Conservation (phyloP, 1,140 invertebrate species). For the Frieseomelitta varia region DNA sequence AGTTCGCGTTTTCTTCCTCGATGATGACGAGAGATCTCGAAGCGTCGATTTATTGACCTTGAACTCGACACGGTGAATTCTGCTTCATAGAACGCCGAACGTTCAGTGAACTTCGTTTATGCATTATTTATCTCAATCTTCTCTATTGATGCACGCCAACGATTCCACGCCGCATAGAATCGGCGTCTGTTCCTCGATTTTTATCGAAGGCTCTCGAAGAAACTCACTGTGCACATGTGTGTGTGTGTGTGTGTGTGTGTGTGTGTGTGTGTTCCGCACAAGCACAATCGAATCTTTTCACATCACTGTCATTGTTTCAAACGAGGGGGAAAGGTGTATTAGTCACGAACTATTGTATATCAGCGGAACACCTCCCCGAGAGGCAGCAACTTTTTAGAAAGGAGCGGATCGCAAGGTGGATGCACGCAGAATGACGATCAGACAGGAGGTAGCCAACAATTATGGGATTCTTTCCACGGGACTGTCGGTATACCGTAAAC, state of each 20-base stretch:
- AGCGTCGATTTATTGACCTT: conserved; percentile 2
- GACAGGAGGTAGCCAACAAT: conserved; percentile 37
- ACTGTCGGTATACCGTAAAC: conserved; percentile 53
- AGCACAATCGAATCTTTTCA: conserved; percentile 1
- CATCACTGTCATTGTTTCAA: background rate
- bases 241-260: no score
- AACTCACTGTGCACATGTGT: background rate
- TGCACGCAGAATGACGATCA: conserved; percentile 63
- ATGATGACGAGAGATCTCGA: background rate
- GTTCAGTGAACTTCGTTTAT: background rate
- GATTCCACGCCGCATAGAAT: background rate
- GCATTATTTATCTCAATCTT: conserved; percentile 19
- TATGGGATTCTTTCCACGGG: conserved; percentile 52
- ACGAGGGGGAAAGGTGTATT: background rate
- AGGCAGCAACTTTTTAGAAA: conserved; percentile 31
- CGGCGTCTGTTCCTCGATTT: background rate
- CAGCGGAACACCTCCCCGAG: background rate
- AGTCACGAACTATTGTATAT: background rate
- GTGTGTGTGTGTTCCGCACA: background rate
- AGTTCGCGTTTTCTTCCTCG: no score
- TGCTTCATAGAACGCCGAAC: background rate
- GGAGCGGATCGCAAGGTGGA: conserved; percentile 58
- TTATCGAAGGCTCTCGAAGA: background rate
- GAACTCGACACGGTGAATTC: background rate
- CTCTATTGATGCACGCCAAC: background rate